Evolutionary conservation across 2,888 invertebrate species (phyloP), one percentile per base, ranked within the genome.

Genomic region (Chirona hameri): DNA sequence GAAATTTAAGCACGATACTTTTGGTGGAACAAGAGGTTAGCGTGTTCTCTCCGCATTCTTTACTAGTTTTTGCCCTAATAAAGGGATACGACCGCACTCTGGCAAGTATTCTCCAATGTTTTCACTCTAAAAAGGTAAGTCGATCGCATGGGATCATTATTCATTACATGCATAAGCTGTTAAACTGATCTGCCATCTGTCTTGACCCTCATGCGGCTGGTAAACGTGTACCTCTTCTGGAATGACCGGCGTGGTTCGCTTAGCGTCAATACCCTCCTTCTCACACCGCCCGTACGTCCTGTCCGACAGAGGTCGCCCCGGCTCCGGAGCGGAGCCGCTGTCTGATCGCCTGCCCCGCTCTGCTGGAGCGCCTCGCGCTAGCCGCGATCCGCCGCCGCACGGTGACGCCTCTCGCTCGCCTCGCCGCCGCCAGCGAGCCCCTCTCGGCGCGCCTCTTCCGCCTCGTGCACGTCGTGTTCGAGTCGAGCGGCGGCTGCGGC

Each of bases 281-380:
- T 39, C 39, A 39, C 39, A 39, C 39, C 5, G 27, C 9, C 65
- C 15, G 29, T 0, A 0, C 18, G 29, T 1, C 65, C 3, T 72
- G 2, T 5, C 31, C 72, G 72, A 9, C 76, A 76, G 76, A 24
- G 5, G 24, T 24, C 27, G 76, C 76, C 24, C 15, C 46, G 1
- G 39, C 9, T 9, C 0, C 12, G 76, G 39, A 76, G 76, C 76
- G 46, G 24, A 24, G 39, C 24, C 39, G 46, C 76, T 76, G 76
- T 21, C 76, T 76, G 39, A 2, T 24, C 46, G 46, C 9, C 46
- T 76, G 39, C 18, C 39, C 18, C 0, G 39, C 76, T 0, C 76
- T 76, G 21, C 76, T 76, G 76, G 76, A 76, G 76, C 76, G 76
- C 1, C 76, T 76, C 76, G 9, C 46, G 10, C 76, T 76, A 4